Conservation (phyloP, 2,113 vertebrate species). For the Daboia siamensis region DNA sequence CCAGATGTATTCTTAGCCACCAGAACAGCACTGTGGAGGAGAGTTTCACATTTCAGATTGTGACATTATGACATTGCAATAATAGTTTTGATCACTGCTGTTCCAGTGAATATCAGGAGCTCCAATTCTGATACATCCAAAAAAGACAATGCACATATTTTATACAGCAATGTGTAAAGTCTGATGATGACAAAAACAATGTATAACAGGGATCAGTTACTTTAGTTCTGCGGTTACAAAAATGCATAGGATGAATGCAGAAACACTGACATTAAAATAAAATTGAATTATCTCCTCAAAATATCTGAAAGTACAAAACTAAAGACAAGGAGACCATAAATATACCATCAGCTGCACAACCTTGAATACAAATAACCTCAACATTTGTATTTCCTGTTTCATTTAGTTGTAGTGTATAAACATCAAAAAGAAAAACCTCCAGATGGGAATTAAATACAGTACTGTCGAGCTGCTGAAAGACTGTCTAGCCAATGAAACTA, state of each 20-base stretch:
- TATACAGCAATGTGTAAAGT: background rate
- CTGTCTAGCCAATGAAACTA: slow-evolving; percentile 43
- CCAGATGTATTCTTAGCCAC: slow-evolving; percentile 28
- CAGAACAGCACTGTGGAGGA: slow-evolving; percentile 14
- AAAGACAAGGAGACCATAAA: background rate
- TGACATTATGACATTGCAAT: slow-evolving; percentile 25
- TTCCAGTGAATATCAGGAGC: background rate
- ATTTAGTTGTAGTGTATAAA: slow-evolving; percentile 42
- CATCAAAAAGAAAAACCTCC: slow-evolving; percentile 39
- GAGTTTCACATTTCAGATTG: slow-evolving; percentile 6
- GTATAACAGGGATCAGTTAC: slow-evolving; percentile 15
- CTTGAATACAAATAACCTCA: background rate
- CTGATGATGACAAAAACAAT: background rate
- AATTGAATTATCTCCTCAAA: background rate
- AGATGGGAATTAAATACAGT: slow-evolving; percentile 54
- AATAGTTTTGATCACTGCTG: slow-evolving; percentile 28
- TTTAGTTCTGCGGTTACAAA: slow-evolving; percentile 3
- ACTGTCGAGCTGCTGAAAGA: slow-evolving; percentile 52
- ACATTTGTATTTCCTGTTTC: slow-evolving; percentile 37
- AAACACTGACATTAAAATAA: slow-evolving; percentile 22
- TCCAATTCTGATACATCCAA: slow-evolving; percentile 6
- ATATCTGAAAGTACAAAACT: background rate
- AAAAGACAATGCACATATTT: background rate
- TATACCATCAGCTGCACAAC: background rate
- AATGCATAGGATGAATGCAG: slow-evolving; percentile 12